Evolutionary conservation across 2,113 vertebrate genomes (phyloP).

Genomic region (Lycocorax pyrrhopterus): DNA sequence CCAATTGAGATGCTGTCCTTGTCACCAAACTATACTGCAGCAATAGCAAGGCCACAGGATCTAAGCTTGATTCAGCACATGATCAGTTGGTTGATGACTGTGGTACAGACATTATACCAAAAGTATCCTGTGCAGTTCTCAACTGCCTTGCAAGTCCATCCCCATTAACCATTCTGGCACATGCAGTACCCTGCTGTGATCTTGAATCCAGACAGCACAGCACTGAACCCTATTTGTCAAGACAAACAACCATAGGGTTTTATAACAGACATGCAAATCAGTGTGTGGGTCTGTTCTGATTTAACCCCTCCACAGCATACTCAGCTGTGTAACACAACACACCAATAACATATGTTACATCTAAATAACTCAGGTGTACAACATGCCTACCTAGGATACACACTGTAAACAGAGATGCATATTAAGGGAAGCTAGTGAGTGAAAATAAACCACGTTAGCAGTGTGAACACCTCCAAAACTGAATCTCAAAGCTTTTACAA

Average conservation of each 20-base stretch:
- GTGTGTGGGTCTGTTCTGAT: neutral
- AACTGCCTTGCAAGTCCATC: neutral
- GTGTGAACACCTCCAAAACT: conserved; percentile 21
- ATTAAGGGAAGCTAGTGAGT: neutral
- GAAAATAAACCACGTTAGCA: neutral
- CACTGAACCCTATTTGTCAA: neutral
- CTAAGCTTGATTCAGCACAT: neutral
- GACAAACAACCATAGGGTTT: neutral
- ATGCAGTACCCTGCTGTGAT: neutral
- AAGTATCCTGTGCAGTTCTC: neutral
- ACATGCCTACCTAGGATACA: neutral
- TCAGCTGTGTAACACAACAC: neutral
- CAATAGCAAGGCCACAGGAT: neutral
- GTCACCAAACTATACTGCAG: neutral
- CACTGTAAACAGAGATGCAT: neutral
- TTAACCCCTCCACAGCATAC: neutral
- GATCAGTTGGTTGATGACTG: neutral
- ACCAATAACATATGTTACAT: neutral
- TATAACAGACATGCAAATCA: neutral
- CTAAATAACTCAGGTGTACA: neutral
- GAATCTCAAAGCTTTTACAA: conserved; percentile 49
- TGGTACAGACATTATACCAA: neutral
- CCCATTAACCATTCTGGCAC: neutral
- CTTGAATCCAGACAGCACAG: neutral
- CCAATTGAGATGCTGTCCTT: neutral